Conservation (phyloP, 2,113 vertebrate genomes). For the Petrocephalus microphthalmus region DNA sequence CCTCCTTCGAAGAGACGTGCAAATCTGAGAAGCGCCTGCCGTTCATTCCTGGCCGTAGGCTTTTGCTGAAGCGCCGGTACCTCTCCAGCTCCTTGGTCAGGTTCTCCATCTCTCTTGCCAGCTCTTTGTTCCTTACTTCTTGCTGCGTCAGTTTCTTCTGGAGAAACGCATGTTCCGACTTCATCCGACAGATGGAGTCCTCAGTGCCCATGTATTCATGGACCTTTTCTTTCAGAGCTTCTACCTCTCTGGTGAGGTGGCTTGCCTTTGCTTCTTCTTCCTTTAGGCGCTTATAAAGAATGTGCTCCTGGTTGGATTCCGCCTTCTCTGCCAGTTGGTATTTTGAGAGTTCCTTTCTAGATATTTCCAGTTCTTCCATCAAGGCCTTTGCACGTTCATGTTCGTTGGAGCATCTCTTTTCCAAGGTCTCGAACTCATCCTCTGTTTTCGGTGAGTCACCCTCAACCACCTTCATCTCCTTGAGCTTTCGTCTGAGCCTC, state of each 20-base stretch:
- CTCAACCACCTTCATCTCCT: slow-evolving; percentile 86
- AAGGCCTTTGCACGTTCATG: slow-evolving; percentile 75
- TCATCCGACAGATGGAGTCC: slow-evolving; percentile 78
- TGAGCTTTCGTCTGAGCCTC: slow-evolving; percentile 77
- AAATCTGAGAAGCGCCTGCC: slow-evolving; percentile 86
- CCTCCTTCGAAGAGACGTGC: slow-evolving; percentile 83
- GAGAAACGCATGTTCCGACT: slow-evolving; percentile 75
- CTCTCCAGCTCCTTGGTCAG: slow-evolving; percentile 85
- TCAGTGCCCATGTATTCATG: slow-evolving; percentile 88
- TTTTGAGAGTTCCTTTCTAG: slow-evolving; percentile 77
- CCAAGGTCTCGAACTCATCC: slow-evolving; percentile 79
- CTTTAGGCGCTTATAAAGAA: slow-evolving; percentile 79
- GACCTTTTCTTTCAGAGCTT: slow-evolving; percentile 89
- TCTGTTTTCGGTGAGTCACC: slow-evolving; percentile 86
- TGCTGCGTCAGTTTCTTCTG: slow-evolving; percentile 88
- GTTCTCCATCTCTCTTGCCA: slow-evolving; percentile 85
- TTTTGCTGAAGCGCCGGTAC: slow-evolving; percentile 86
- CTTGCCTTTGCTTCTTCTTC: slow-evolving; percentile 89
- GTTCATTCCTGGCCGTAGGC: slow-evolving; percentile 74
- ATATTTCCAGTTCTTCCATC: slow-evolving; percentile 78
- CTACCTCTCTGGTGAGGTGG: slow-evolving; percentile 82
- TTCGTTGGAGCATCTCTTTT: slow-evolving; percentile 74
- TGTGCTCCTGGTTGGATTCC: slow-evolving; percentile 81
- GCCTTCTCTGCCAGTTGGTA: slow-evolving; percentile 87
- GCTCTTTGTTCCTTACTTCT: slow-evolving; percentile 86